A percentile compares a stretch with the other conserved stretches of the same genome.
Conservation (phyloP, 2,888 invertebrate genomes). For the Mellilla xanthometata region DNA sequence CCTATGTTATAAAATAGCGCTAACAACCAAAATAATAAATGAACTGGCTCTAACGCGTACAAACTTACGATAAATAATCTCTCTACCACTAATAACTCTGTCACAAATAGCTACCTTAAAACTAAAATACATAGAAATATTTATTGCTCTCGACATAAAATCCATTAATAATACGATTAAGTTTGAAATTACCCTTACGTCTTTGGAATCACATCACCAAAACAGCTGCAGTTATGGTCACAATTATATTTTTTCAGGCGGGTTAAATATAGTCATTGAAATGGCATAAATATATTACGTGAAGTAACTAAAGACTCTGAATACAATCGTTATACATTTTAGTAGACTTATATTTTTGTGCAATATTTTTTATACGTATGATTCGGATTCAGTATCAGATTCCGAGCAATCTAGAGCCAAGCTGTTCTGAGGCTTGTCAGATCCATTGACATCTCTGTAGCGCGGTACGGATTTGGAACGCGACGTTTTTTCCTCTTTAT, state of each 20-base stretch:
- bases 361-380: conserved; percentile 64
- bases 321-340: conserved; percentile 11
- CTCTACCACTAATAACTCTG: conserved; percentile 27
- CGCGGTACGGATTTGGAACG: conserved; percentile 76
- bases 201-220: conserved; percentile 82
- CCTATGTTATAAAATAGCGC: too few relatives aligned
- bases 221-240: conserved; percentile 79
- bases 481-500: conserved; percentile 78
- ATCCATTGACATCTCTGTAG: conserved; percentile 64
- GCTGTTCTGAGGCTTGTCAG: conserved; percentile 60
- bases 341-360: conserved; percentile 20
- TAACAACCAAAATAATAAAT: neutral
- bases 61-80: conserved; percentile 28
- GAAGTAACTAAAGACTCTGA: conserved; percentile 29
- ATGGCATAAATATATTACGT: conserved; percentile 28
- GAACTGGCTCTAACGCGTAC: conserved; percentile 16
- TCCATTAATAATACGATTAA: conserved; percentile 51
- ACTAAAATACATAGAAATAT: conserved; percentile 34
- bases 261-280: conserved; percentile 54
- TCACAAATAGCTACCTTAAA: conserved; percentile 16
- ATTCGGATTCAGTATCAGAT: conserved; percentile 78
- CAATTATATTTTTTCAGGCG: conserved; percentile 70
- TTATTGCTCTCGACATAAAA: conserved; percentile 41
- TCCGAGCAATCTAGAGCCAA: conserved; percentile 73
- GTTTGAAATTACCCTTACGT: conserved; percentile 77